A percentile compares a stretch with the other conserved stretches of the same genome.
These are phyloP conservation scores for Dissostichus mawsoni DNA, from an alignment of 2,113 vertebrate genomes.

Conservation along the genomic window DNA sequence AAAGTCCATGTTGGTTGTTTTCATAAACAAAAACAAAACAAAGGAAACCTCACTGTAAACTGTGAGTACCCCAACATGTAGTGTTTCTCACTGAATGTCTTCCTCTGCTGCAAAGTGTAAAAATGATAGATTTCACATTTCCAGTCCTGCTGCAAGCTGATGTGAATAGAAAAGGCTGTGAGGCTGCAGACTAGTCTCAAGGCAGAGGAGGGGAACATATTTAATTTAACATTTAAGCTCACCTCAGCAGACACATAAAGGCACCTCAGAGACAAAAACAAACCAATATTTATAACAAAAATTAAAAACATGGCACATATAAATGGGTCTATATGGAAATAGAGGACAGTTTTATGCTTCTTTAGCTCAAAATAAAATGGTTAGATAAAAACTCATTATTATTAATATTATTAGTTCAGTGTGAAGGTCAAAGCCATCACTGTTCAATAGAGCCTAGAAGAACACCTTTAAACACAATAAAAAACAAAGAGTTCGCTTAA, in stretches of 20 bases:
- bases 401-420: background rate
- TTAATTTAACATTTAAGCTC: slow-evolving; percentile 40
- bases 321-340: background rate
- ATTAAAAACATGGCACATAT: background rate
- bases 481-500: background rate
- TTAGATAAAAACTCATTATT: background rate
- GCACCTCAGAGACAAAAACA: background rate
- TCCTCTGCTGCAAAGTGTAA: slow-evolving; percentile 41
- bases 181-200: slow-evolving; percentile 33
- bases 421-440: slow-evolving; percentile 34
- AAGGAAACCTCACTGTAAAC: slow-evolving; percentile 6
- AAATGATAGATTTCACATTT: slow-evolving; percentile 62
- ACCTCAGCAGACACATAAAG: slow-evolving; percentile 17
- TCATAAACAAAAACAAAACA: background rate
- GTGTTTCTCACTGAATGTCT: slow-evolving; percentile 31
- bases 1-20: slow-evolving; percentile 1
- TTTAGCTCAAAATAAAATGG: background rate
- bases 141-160: slow-evolving; percentile 51
- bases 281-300: slow-evolving; percentile 9
- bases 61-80: slow-evolving; percentile 3
- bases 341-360: background rate
- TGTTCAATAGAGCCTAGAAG: slow-evolving; percentile 8
- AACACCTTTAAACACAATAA: background rate
- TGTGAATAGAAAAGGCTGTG: slow-evolving; percentile 38
- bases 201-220: slow-evolving; percentile 19